These are phyloP conservation scores for Lasius fuliginosus DNA, from an alignment of 2,888 invertebrate genomes.

Conservation along the genomic window DNA sequence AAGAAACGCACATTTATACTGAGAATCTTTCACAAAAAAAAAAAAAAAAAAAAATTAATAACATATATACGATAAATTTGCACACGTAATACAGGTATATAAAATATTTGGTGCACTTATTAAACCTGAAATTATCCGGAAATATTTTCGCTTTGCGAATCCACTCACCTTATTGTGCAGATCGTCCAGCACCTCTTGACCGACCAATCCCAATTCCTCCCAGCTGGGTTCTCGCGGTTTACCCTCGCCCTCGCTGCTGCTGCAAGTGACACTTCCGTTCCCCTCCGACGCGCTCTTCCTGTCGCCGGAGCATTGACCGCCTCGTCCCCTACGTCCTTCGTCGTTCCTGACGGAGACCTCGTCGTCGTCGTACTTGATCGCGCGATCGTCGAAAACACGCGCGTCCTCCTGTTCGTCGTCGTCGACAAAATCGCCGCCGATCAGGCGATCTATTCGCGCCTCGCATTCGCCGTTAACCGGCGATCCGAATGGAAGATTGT, in stretches of 20 bases:
- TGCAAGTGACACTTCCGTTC: slow-evolving; percentile 54
- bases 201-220: slow-evolving; percentile 89
- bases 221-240: slow-evolving; percentile 85
- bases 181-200: slow-evolving; percentile 89
- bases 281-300: slow-evolving; percentile 54
- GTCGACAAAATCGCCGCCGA: not conserved
- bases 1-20: not conserved
- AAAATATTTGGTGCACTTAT: not conserved
- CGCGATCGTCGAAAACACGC: slow-evolving; percentile 6
- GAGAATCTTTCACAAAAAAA: not conserved
- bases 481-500: slow-evolving; percentile 56
- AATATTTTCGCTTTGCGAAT: not conserved
- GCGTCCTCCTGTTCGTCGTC: slow-evolving; percentile 39
- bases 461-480: slow-evolving; percentile 29
- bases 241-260: slow-evolving; percentile 71
- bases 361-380: slow-evolving; percentile 33
- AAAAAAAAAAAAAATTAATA: not conserved
- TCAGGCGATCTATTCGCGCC: not conserved
- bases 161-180: slow-evolving; percentile 91
- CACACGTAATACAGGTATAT: not conserved
- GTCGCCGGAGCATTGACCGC: slow-evolving; percentile 62
- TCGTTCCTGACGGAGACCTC: slow-evolving; percentile 9
- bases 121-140: not conserved
- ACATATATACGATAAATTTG: not conserved
- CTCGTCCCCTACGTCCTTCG: slow-evolving; percentile 58